Evolutionary conservation across 1,140 invertebrate genomes (phyloP).

Genomic region (Sitobion miscanthi): DNA sequence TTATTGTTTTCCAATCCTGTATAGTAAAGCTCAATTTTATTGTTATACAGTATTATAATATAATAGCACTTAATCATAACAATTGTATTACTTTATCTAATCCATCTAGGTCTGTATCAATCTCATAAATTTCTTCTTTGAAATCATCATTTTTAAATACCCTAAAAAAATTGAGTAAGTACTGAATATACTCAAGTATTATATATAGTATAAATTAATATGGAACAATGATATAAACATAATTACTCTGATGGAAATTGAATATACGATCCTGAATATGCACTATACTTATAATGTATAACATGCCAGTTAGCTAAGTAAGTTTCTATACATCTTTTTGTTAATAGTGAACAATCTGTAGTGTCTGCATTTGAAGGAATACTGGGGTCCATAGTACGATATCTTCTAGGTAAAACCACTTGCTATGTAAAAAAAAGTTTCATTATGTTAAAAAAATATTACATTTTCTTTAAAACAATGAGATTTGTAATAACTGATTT

Average conservation of each 20-base stretch:
- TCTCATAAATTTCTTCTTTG: slow-evolving; percentile 83
- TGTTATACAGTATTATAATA: background rate
- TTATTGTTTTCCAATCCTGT: slow-evolving; percentile 58
- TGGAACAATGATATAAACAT: slow-evolving; percentile 29
- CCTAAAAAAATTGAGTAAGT: slow-evolving; percentile 63
- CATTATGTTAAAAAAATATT: background rate
- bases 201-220: background rate
- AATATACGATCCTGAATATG: slow-evolving; percentile 82
- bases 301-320: slow-evolving; percentile 87
- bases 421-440: slow-evolving; percentile 66
- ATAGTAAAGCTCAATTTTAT: background rate
- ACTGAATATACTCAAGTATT: background rate
- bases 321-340: slow-evolving; percentile 83
- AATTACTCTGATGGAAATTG: slow-evolving; percentile 79
- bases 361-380: slow-evolving; percentile 65
- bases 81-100: slow-evolving; percentile 74
- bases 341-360: slow-evolving; percentile 73
- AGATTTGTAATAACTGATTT: background rate
- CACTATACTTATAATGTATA: slow-evolving; percentile 86
- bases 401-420: slow-evolving; percentile 77
- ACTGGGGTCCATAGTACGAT: slow-evolving; percentile 79
- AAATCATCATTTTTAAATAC: slow-evolving; percentile 70
- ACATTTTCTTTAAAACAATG: background rate
- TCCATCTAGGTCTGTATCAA: slow-evolving; percentile 84
- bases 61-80: background rate